Evolutionary conservation across 1,140 invertebrate species (phyloP).

Genomic region (Psilanteris sp.): DNA sequence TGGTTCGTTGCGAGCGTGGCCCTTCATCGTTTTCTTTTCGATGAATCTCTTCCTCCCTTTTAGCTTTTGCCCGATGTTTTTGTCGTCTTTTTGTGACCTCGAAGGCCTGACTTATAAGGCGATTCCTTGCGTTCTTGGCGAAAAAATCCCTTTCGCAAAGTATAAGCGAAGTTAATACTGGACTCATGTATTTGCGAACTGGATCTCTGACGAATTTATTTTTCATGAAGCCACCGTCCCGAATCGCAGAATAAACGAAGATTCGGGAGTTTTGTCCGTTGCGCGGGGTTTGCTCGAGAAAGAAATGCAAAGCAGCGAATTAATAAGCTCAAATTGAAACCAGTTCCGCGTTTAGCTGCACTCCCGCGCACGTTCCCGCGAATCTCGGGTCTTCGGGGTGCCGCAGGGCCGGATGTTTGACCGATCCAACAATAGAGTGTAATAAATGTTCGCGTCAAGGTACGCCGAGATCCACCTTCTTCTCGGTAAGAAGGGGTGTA

Average conservation of each 20-base stretch:
- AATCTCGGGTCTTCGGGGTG: conserved; percentile 70
- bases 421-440: conserved; percentile 73
- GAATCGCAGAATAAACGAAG: conserved; percentile 1
- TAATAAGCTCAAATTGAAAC: conserved; percentile 38
- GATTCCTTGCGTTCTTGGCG: conserved; percentile 73
- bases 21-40: conserved; percentile 46
- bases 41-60: conserved; percentile 45
- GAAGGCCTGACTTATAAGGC: conserved; percentile 74
- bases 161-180: conserved; percentile 34
- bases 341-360: conserved; percentile 8
- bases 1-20: conserved; percentile 6
- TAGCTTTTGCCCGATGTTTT: conserved; percentile 45
- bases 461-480: conserved; percentile 68
- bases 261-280: conserved; percentile 1
- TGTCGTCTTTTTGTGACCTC: conserved; percentile 61
- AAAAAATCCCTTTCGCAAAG: conserved; percentile 70
- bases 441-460: conserved; percentile 75
- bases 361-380: conserved; percentile 56
- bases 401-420: conserved; percentile 74
- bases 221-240: conserved; percentile 30
- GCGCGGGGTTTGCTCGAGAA: background rate
- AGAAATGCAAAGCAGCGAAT: conserved; percentile 33
- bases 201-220: conserved; percentile 49
- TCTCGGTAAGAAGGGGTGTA: conserved; percentile 63
- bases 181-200: conserved; percentile 38